phyloP scores from a whole-genome alignment of 2,888 invertebrate genomes.

The Cataglyphis altisquamis region DNA sequence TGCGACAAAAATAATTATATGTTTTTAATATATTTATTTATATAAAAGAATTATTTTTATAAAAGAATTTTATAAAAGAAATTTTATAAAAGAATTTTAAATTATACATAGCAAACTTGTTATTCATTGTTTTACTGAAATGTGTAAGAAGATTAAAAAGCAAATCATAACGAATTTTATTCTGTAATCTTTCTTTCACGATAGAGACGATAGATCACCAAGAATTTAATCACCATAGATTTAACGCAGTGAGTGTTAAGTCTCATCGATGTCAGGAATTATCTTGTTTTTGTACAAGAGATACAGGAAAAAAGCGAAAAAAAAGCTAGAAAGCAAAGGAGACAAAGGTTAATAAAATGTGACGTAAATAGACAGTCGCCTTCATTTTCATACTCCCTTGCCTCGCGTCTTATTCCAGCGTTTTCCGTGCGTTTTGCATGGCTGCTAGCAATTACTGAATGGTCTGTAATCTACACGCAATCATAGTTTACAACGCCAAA shows the following conservation, averaged over 20 bases:
- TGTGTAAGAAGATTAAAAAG: background rate
- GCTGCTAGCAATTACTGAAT: constrained; percentile 83
- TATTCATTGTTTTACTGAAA: background rate
- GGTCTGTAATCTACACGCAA: constrained; percentile 84
- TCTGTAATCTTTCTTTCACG: background rate
- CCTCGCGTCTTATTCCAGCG: constrained; percentile 65
- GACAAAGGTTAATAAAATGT: constrained; percentile 16
- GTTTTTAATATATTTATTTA: background rate
- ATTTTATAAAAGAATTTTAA: background rate
- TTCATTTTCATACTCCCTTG: constrained; percentile 63
- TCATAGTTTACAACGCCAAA: constrained; percentile 80
- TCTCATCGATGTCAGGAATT: constrained; percentile 4
- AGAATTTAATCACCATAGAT: constrained; percentile 22
- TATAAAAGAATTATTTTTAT: background rate
- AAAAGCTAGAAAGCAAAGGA: background rate
- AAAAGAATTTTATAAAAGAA: background rate
- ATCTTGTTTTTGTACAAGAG: constrained; percentile 9
- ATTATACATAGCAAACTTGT: background rate
- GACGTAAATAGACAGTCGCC: constrained; percentile 57
- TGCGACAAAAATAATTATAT: background rate
- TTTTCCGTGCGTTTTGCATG: constrained; percentile 80
- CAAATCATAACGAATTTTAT: background rate
- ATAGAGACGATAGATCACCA: background rate
- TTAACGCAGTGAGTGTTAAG: constrained; percentile 7
- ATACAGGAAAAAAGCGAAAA: background rate